These are phyloP conservation scores for Branchinecta lynchi DNA, from an alignment of 1,140 invertebrate genomes.

Conservation along the genomic window DNA sequence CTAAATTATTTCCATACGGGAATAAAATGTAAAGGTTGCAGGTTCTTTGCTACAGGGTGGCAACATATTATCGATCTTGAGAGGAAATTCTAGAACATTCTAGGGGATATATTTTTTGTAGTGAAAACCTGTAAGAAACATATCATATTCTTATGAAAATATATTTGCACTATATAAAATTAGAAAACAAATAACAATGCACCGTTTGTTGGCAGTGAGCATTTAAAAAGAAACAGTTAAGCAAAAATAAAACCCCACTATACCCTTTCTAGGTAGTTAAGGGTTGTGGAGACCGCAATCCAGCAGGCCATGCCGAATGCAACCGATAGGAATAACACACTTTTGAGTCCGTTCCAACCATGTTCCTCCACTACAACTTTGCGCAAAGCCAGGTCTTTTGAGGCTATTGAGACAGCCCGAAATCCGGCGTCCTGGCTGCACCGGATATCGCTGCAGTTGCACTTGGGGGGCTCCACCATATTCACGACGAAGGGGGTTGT, in stretches of 20 bases:
- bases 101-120: too few relatives aligned
- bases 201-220: too few relatives aligned
- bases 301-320: not conserved
- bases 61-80: too few relatives aligned
- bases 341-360: not conserved
- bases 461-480: not conserved
- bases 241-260: not conserved
- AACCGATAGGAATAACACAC: not conserved
- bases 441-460: not conserved
- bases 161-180: too few relatives aligned
- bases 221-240: too few relatives aligned
- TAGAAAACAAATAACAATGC: too few relatives aligned
- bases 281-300: not conserved
- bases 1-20: too few relatives aligned
- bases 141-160: too few relatives aligned
- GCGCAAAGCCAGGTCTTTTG: not conserved
- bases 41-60: too few relatives aligned
- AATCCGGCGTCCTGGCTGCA: constrained; percentile 3
- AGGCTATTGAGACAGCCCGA: not conserved
- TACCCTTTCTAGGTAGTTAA: not conserved
- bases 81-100: too few relatives aligned
- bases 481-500: not conserved
- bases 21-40: too few relatives aligned
- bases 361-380: not conserved
- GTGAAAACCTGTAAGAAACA: too few relatives aligned